A percentile compares a stretch with the other conserved stretches of the same genome.
phyloP scores from a whole-genome alignment of 2,113 vertebrate genomes.

The Gymnocephalus cernua region DNA sequence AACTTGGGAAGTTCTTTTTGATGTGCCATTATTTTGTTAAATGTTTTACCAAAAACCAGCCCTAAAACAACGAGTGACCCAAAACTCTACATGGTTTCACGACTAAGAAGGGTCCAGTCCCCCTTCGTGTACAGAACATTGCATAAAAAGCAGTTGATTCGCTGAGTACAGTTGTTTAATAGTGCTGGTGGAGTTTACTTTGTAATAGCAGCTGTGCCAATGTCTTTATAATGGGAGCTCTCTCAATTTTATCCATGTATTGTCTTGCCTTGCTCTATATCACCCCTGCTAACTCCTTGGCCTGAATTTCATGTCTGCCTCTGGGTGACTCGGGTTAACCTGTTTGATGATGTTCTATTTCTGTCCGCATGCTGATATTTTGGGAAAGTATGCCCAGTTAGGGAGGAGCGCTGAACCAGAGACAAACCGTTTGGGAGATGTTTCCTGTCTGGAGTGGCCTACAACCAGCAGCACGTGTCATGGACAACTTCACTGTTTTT shows the following conservation, averaged over 20 bases:
- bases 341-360: conserved; percentile 80
- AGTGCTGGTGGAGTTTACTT: conserved; percentile 79
- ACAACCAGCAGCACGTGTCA: conserved; percentile 55
- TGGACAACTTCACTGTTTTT: conserved; percentile 48
- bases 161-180: conserved; percentile 72
- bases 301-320: conserved; percentile 80
- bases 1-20: conserved; percentile 51
- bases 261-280: conserved; percentile 81
- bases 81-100: conserved; percentile 41
- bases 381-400: conserved; percentile 67
- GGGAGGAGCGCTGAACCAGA: conserved; percentile 63
- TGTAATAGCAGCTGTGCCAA: conserved; percentile 79
- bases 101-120: conserved; percentile 41
- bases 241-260: conserved; percentile 76
- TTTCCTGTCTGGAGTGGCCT: conserved; percentile 57
- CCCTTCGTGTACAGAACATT: conserved; percentile 76
- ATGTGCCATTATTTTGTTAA: conserved; percentile 75
- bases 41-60: conserved; percentile 50
- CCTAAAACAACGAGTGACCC: conserved; percentile 44
- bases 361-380: conserved; percentile 79
- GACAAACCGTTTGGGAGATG: conserved; percentile 52
- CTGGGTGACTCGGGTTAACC: conserved; percentile 75
- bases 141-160: conserved; percentile 71
- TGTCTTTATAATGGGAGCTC: conserved; percentile 76
- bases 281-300: conserved; percentile 76